These are phyloP conservation scores for Cricetomys ansorgei DNA, from an alignment of 2,113 vertebrate genomes.

Conservation along the genomic window DNA sequence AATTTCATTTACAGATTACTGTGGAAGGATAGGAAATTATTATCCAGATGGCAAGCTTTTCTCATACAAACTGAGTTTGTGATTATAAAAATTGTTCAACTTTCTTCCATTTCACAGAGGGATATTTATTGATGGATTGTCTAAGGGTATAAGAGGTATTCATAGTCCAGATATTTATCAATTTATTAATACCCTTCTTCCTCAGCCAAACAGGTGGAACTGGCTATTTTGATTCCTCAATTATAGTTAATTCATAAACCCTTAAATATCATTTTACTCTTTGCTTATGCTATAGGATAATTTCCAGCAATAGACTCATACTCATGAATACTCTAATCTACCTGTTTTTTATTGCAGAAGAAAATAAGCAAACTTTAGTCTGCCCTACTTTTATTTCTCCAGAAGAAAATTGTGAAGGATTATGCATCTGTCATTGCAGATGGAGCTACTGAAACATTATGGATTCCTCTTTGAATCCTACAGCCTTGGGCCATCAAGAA, in stretches of 20 bases:
- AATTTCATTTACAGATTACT: background rate
- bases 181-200: background rate
- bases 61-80: background rate
- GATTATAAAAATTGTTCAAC: background rate
- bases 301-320: background rate
- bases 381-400: background rate
- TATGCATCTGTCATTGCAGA: background rate
- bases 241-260: background rate
- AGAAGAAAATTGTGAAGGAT: background rate
- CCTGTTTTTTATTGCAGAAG: background rate
- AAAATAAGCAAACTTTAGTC: background rate
- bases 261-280: background rate
- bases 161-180: background rate
- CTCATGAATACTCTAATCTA: background rate
- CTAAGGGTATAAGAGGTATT: background rate
- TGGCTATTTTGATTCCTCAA: background rate
- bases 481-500: background rate
- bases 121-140: background rate
- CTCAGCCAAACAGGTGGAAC: background rate
- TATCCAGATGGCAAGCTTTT: background rate
- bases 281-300: background rate
- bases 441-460: background rate
- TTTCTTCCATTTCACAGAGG: background rate
- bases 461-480: background rate
- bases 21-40: background rate